Evolutionary conservation across 1,140 invertebrate genomes (phyloP), one percentile per base, ranked within the genome.

Genomic region (Cyclina sinensis): DNA sequence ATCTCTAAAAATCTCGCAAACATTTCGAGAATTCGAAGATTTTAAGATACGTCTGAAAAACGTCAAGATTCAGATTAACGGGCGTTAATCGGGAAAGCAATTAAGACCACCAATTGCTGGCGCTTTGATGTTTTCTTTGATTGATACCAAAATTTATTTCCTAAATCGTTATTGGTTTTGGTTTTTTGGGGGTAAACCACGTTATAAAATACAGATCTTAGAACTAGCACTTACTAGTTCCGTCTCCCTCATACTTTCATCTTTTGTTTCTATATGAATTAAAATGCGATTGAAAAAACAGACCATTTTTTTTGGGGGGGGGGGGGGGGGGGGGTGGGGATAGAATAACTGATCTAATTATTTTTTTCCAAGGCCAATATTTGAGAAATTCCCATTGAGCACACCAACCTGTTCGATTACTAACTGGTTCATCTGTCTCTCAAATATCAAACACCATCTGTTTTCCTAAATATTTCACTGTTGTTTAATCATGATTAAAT

Each of bases 71-170:
- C 39, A 30, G 76, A 30, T 21, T 11, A 39, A 43, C 48, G n/a
- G 30, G 51, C 59, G 57, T 65, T 81, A 57, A 81, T 81, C 79
- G 65, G 35, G 18, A 11, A 0, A 30, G 24, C 32, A 81, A 81
- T 65, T 62, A 43, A 81, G 79, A 65, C 35, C 51, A 18, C 79
- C 35, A 24, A 43, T 27, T 46, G 79, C 27, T 39, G 54, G 57
- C 35, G 35, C 39, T 65, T 81, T 81, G 16, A 81, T 81, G 57
- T 65, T 62, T 81, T 65, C 79, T 81, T 57, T 81, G 79, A 81
- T 81, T 62, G 54, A 81, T 81, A 43, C 35, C 79, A 11, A 81
- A 62, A 39, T 81, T 65, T 1, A 81, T 81, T 81, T 81, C 32
- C 43, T 62, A 65, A 81, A 81, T 65, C 73, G n/a, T 30, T 78